A percentile compares a stretch with the other conserved stretches of the same genome.
Conservation (phyloP, 2,888 invertebrate genomes). For the Alviniconcha strummeri region DNA sequence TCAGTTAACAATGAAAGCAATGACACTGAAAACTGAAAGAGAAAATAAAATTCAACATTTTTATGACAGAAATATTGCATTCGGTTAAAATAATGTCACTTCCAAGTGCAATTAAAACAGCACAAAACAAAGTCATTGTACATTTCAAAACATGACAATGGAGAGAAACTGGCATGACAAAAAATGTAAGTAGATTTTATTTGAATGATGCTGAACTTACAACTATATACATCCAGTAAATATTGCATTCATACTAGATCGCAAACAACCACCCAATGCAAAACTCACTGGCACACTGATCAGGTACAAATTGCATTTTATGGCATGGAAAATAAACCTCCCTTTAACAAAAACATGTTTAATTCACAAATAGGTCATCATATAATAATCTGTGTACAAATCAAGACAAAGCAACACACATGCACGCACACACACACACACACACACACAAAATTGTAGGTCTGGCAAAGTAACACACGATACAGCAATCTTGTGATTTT, state of each 20-base stretch:
- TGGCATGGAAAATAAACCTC: constrained; percentile 7
- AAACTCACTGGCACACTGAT: not conserved
- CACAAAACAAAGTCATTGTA: not conserved
- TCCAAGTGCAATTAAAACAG: not conserved
- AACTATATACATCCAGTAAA: not conserved
- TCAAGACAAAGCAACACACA: too few relatives aligned
- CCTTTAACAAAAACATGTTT: not conserved
- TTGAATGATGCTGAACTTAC: not conserved
- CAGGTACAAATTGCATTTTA: constrained; percentile 19
- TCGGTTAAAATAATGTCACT: not conserved
- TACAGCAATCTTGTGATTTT: too few relatives aligned
- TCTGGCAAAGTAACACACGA: too few relatives aligned
- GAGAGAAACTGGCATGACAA: too few relatives aligned
- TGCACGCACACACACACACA: too few relatives aligned
- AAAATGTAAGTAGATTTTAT: too few relatives aligned
- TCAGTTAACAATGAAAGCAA: not conserved
- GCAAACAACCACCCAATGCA: not conserved
- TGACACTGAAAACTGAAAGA: constrained; percentile 2
- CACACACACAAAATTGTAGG: too few relatives aligned
- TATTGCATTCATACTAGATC: not conserved
- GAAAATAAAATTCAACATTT: not conserved
- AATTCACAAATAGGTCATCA: too few relatives aligned
- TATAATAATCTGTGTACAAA: too few relatives aligned
- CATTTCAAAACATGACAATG: too few relatives aligned
- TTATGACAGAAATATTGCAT: constrained; percentile 8